These are phyloP conservation scores for Drosophila parvula DNA, from an alignment of 1,140 invertebrate species.

Conservation along the genomic window DNA sequence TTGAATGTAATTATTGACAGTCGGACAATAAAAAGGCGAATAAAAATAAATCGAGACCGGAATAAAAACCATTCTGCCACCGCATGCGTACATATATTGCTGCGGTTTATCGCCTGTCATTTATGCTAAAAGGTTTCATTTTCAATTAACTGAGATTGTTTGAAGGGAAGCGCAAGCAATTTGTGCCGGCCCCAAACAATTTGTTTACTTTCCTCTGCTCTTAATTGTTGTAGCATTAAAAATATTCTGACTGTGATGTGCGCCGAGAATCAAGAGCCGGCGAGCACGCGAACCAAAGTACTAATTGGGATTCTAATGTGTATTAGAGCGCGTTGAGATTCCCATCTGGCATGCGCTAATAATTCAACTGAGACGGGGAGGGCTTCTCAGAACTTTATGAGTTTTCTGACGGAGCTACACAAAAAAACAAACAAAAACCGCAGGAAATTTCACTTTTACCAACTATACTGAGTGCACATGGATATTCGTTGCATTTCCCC, in stretches of 20 bases:
- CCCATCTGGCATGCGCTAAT: conserved; percentile 78
- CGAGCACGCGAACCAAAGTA: conserved; percentile 40
- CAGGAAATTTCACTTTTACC: conserved; percentile 74
- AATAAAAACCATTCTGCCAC: conserved; percentile 17
- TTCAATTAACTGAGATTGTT: conserved; percentile 13
- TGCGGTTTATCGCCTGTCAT: conserved; percentile 41
- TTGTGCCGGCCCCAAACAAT: neutral
- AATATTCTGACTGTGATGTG: conserved; percentile 12
- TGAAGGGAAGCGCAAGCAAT: neutral
- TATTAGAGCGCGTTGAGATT: conserved; percentile 72
- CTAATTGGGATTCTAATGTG: conserved; percentile 65
- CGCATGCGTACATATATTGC: conserved; percentile 1
- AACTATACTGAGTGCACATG: conserved; percentile 31
- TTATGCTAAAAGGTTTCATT: conserved; percentile 32
- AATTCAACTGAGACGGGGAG: conserved; percentile 48
- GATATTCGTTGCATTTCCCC: conserved; percentile 36
- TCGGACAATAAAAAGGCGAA: conserved; percentile 20
- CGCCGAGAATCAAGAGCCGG: conserved; percentile 36
- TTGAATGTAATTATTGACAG: conserved; percentile 50
- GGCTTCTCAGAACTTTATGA: conserved; percentile 50
- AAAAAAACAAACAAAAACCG: conserved; percentile 3
- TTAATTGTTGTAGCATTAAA: conserved; percentile 30
- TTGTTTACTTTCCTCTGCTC: conserved; percentile 37
- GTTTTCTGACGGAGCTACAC: conserved; percentile 7
- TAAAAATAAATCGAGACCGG: conserved; percentile 15